Evolutionary conservation across 1,140 invertebrate genomes (phyloP), one percentile per base, ranked within the genome.

Genomic region (Trachymyrmex septentrionalis): DNA sequence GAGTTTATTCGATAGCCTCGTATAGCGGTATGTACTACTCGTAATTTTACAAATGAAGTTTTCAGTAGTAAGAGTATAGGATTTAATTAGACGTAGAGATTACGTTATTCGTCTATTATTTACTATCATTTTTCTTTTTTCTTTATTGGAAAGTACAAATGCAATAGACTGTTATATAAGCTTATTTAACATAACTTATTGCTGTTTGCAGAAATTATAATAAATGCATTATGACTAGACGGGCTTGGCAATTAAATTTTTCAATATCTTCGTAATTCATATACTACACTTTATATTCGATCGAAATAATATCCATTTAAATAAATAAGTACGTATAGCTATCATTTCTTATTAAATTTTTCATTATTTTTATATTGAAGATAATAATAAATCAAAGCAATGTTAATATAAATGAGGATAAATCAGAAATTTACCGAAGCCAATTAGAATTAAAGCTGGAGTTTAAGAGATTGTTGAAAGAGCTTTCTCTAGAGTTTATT

Each of bases 401-500:
- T 30, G 4, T 75, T 38, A 75, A 77, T 76, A 77, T 76, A 69
- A 69, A 50, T 38, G 4, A 64, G 3, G 14, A 34, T 48, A 19
- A 5, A 55, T n/a, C 14, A 19, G 63, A 24, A 9, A 69, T 44
- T 19, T 38, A 44, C 2, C 14, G 14, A 61, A 53, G 27, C 21
- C 14, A 38, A 57, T 75, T 61, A 59, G 34, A 30, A 48, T 72
- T 61, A 73, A 73, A 14, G 2, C 55, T 21, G 80, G 12, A 61
- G 44, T 73, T 73, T 73, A 61, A 44, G 57, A 19, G 21, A 69
- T 63, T 53, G 55, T n/a, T 48, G 14, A 21, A 44, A 48, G 53
- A 57, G 4, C 7, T 48, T 34, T 73, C 55, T 73, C 80, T 27
- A 63, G 34, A 73, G 27, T 34, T n/a, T 84, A 72, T 84, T 84